A percentile compares a stretch with the other conserved stretches of the same genome.
phyloP scores from a whole-genome alignment of 2,113 vertebrate genomes.

The Pterocles gutturalis region DNA sequence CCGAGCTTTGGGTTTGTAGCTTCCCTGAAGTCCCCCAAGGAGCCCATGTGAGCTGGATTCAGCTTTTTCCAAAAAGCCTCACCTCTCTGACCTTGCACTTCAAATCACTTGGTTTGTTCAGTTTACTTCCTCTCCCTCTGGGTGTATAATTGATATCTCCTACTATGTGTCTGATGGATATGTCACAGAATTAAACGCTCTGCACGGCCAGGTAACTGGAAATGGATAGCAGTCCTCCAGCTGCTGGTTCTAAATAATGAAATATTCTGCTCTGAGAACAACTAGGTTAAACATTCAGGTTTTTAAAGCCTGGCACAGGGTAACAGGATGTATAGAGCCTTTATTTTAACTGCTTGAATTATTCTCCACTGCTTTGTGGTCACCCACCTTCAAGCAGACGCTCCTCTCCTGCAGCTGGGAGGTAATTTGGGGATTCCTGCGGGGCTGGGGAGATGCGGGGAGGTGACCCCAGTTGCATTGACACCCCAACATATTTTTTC shows the following conservation, averaged over 20 bases:
- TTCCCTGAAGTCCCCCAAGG: neutral
- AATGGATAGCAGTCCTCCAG: neutral
- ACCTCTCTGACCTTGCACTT: neutral
- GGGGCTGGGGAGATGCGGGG: neutral
- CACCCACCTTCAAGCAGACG: neutral
- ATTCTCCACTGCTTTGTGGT: neutral
- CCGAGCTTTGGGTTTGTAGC: neutral
- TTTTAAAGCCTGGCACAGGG: neutral
- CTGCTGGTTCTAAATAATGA: neutral
- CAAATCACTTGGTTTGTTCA: rapidly evolving
- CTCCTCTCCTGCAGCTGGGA: neutral
- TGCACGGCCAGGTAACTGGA: neutral
- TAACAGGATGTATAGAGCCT: neutral
- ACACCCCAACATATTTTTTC: neutral
- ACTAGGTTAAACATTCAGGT: neutral
- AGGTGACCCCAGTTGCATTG: neutral
- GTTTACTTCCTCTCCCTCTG: neutral
- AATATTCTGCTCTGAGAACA: neutral
- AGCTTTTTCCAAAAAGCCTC: neutral
- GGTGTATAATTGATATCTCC: neutral
- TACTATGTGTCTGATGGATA: neutral
- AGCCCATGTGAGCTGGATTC: neutral
- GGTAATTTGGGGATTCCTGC: neutral
- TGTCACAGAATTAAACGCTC: neutral
- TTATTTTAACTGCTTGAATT: neutral